Base-by-base conservation (phyloP, 1,140 invertebrate genomes). In the Muscidifurax raptorellus region DNA sequence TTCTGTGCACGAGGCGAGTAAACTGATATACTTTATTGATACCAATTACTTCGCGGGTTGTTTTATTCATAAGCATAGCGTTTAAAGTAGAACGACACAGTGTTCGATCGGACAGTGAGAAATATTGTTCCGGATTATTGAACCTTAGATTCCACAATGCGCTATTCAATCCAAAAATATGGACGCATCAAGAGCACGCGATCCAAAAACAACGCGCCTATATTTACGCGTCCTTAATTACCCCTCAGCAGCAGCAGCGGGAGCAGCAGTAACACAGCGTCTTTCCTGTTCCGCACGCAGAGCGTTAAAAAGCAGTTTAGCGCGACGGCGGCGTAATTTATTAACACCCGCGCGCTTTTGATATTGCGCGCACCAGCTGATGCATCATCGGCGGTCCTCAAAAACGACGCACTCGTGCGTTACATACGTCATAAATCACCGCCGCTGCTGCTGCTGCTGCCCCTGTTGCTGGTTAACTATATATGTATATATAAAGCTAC, bases 371-470 rank as follows among this genome's bases (percentile, higher is more conserved):
- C 7, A 36, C 32, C 22, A 69, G 66, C 66, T 75, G 27, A 25
- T 22, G 44, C 27, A 72, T 12, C 2, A 52, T 72, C 27, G 27
- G 12, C n/a, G 4, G 40, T 82, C 2, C 28, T 75, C 30, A 66
- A 74, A 84, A 84, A 66, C 7, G 67, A 66, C 47, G 64, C 47
- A 69, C 15, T 13, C 52, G 52, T 1, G 52, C 67, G 40, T 66
- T 74, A 52, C 27, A n/a, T 22, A 74, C 12, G 44, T 74, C 78
- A 67, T 80, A 84, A 84, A 84, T 84, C 83, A 80, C 13, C n/a
- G 32, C n/a, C 0, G n/a, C 6, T 13, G n/a, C 22, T 67, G 64
- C 25, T n/a, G 66, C 66, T 25, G 9, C n/a, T 40, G 52, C 47
- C 27, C 47, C 81, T 22, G 32, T 76, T 76, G 81, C 72, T 5